Percentiles rank a stretch among this genome's conserved stretches.
Conservation (phyloP, 2,797 vertebrate genomes). For the Hemitrygon akajei region DNA sequence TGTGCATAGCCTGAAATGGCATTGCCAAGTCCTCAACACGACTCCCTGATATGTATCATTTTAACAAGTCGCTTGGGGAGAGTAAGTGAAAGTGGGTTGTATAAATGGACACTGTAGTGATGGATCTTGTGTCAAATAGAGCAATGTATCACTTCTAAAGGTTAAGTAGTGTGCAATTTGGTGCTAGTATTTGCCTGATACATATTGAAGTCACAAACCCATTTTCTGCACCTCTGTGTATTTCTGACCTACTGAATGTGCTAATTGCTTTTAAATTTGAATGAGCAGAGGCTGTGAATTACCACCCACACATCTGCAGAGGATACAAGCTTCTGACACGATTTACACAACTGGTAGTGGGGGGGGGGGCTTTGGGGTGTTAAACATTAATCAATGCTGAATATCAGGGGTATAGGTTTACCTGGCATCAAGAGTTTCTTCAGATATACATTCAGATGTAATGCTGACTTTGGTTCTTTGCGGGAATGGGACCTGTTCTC, state of each 20-base stretch:
- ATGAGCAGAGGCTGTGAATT: background rate
- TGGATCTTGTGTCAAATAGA: background rate
- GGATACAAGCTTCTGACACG: background rate
- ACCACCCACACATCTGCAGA: background rate
- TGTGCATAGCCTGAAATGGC: background rate
- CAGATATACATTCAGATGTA: too few relatives aligned
- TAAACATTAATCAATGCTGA: background rate
- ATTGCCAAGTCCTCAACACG: background rate
- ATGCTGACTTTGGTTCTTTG: too few relatives aligned
- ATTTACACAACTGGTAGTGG: too few relatives aligned
- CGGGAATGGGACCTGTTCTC: too few relatives aligned
- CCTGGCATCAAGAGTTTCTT: background rate
- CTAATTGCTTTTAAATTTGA: background rate
- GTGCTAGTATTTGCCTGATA: background rate
- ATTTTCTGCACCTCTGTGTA: background rate
- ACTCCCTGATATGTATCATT: background rate
- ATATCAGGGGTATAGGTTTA: background rate
- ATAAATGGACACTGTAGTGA: background rate
- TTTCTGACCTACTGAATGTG: background rate
- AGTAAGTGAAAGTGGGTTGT: background rate
- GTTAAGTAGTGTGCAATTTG: background rate
- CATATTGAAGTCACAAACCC: background rate
- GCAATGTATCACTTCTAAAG: background rate
- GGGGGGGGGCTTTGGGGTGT: too few relatives aligned
- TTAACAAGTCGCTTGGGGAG: background rate